Conservation (phyloP, 2,113 vertebrate species). For the Lathamus discolor region DNA sequence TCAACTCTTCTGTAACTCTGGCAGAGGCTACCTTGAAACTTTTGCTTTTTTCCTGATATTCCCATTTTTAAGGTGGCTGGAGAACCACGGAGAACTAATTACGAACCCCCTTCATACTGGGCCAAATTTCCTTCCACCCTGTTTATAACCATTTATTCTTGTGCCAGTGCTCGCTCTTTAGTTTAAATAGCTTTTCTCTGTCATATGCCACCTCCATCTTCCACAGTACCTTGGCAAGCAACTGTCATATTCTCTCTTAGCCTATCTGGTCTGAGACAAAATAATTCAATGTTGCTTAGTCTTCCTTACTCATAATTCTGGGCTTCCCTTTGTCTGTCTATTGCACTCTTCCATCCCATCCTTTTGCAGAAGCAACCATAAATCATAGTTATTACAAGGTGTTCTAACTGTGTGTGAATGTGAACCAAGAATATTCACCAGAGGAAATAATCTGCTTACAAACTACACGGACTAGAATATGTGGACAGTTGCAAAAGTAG, state of each 20-base stretch:
- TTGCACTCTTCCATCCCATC: background rate
- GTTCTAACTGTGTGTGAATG: background rate
- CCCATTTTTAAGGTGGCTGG: background rate
- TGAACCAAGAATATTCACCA: background rate
- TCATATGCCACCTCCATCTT: background rate
- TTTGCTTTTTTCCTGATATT: background rate
- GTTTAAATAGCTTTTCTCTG: background rate
- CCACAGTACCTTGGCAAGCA: background rate
- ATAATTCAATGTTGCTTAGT: background rate
- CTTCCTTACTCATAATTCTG: background rate
- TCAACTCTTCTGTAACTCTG: background rate
- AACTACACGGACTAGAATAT: background rate
- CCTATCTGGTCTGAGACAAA: background rate
- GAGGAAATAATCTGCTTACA: background rate
- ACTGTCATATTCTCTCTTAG: background rate
- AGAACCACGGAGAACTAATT: background rate
- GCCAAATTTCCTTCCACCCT: background rate
- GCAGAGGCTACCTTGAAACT: background rate
- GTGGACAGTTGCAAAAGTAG: background rate
- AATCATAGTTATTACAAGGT: background rate
- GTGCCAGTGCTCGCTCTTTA: background rate
- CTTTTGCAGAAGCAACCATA: background rate
- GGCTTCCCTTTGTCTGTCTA: background rate
- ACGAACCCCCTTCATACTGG: background rate
- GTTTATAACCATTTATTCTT: background rate